Base-by-base conservation (phyloP, 2,797 vertebrate genomes). In the Bothrops alternatus region DNA sequence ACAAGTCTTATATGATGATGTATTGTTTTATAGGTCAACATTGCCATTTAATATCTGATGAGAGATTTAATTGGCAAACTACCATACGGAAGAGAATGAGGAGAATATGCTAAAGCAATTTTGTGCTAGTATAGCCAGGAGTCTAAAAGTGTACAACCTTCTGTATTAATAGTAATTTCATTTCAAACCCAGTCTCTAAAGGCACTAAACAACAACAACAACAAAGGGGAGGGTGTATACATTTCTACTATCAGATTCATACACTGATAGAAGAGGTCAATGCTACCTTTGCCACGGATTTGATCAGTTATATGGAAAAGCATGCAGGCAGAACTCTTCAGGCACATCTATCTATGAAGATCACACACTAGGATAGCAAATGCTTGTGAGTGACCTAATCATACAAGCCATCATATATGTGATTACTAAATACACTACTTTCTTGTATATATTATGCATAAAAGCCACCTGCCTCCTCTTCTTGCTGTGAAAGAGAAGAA, bases 51-150 rank as follows among this genome's bases (percentile, higher is more conserved):
- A 57, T 60, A 58, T 87, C 11, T 91, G 90, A 92, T 88, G 58
- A 50, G 95, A 93, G 65, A 95, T 91, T 93, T 96, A 95, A 94
- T 92, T 95, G 94, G 90, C 87, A 96, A 90, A 42, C 25, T 7
- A 23, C 16, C 65, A 85, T 95, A 93, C 96, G 93, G 55, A n/a
- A 87, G 47, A 16, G 78, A 87, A 93, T n/a, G 53, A 86, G 55
- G 2, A 32, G 82, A 92, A 92, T 94, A 93, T 50, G 55, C 91
- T 93, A 91, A 95, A 95, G 90, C 90, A 93, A 65, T 92, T 20
- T 93, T 93, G 50, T 3, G 2, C 4, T 85, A 37, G 0, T n/a
- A 61, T 61, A 63, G 90, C 20, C 92, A 90, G 95, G 86, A 86
- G 55, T 89, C 4, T 87, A n/a, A n/a, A 57, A 94, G 86, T 85